Percentiles rank a stretch among this genome's conserved stretches.
phyloP scores from a whole-genome alignment of 2,113 vertebrate species.

The Ciconia stormi region DNA sequence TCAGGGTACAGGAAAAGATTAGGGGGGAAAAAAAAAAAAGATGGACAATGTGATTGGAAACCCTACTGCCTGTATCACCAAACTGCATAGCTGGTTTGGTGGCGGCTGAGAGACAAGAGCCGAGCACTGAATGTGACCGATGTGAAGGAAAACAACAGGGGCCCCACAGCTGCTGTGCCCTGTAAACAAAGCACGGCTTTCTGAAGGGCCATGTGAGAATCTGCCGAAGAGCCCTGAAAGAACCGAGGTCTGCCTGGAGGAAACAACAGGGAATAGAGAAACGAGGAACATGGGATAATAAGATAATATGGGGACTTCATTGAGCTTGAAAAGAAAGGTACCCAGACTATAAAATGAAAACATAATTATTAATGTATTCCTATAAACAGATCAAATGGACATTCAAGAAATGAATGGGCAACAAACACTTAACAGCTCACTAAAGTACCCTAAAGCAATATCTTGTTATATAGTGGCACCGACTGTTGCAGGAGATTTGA shows the following conservation, averaged over 20 bases:
- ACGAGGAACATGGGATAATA: background rate
- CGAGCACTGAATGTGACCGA: constrained; percentile 14
- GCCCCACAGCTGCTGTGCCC: constrained; percentile 24
- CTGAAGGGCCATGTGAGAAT: constrained; percentile 28
- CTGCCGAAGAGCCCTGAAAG: constrained; percentile 1
- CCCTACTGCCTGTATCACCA: background rate
- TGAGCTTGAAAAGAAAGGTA: background rate
- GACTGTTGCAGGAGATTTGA: background rate
- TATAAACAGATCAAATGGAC: background rate
- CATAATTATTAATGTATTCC: background rate
- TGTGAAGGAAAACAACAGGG: constrained; percentile 49
- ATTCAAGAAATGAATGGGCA: background rate
- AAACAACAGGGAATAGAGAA: constrained; percentile 11
- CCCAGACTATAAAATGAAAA: background rate
- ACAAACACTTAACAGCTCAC: background rate
- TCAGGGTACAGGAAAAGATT: background rate
- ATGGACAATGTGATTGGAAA: background rate
- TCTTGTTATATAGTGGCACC: background rate
- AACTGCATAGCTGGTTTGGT: background rate
- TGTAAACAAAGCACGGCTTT: constrained; percentile 48
- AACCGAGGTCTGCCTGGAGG: background rate
- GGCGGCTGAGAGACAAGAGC: background rate
- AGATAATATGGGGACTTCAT: background rate
- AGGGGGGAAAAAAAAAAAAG: background rate
- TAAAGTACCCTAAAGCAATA: background rate